Percentiles rank a stretch among this genome's conserved stretches.
Conservation (phyloP, 2,888 invertebrate genomes). For the Xanthorhoe designata region DNA sequence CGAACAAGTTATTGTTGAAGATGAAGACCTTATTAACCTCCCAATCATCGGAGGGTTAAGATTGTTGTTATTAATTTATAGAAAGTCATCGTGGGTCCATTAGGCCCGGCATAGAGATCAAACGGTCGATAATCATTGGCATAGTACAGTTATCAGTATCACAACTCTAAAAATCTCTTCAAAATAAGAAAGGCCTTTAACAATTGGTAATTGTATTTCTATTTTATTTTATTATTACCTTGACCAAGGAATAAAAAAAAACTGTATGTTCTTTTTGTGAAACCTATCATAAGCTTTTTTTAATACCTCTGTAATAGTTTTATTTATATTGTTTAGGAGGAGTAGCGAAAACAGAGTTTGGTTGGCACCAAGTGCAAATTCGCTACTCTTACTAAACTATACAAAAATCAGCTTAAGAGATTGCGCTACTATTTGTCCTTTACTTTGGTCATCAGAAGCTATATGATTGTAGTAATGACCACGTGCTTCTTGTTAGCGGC, state of each 20-base stretch:
- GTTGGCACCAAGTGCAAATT: too few relatives aligned
- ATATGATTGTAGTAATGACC: slow-evolving; percentile 80
- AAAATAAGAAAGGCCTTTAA: too few relatives aligned
- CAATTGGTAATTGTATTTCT: too few relatives aligned
- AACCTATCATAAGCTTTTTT: too few relatives aligned
- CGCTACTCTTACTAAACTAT: too few relatives aligned
- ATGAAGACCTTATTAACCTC: slow-evolving; percentile 82
- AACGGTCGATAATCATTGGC: slow-evolving; percentile 62
- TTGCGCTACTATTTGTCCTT: slow-evolving; percentile 13
- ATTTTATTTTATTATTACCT: too few relatives aligned
- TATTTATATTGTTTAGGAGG: too few relatives aligned
- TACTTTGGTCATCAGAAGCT: slow-evolving; percentile 52
- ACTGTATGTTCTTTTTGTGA: too few relatives aligned
- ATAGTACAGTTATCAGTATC: slow-evolving; percentile 19
- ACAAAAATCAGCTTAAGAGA: too few relatives aligned
- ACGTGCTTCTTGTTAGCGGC: slow-evolving; percentile 81
- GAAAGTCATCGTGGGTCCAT: slow-evolving; percentile 83
- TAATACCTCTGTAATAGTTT: too few relatives aligned
- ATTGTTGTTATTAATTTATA: slow-evolving; percentile 84
- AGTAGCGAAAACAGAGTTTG: too few relatives aligned
- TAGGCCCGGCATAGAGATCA: slow-evolving; percentile 81
- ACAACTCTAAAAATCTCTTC: not conserved
- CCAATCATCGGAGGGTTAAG: slow-evolving; percentile 71
- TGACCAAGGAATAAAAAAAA: too few relatives aligned
- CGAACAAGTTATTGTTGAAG: slow-evolving; percentile 60